phyloP scores from a whole-genome alignment of 2,113 vertebrate species.

The Eleginops maclovinus region DNA sequence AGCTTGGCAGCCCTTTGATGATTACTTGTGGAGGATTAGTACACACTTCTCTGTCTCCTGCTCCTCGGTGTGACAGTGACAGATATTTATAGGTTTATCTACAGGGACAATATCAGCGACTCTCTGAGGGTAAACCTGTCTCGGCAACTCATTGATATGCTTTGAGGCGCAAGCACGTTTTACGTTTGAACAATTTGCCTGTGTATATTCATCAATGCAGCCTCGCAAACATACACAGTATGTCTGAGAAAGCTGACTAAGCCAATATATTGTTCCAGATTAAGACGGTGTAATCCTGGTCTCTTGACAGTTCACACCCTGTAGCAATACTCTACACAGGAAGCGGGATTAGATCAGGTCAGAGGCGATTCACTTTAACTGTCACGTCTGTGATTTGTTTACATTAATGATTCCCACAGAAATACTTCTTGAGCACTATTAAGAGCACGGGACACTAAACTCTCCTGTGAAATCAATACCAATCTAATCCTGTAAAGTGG shows the following conservation, averaged over 20 bases:
- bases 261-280: conserved; percentile 80
- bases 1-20: conserved; percentile 18
- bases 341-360: conserved; percentile 73
- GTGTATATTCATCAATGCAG: conserved; percentile 28
- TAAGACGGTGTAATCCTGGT: conserved; percentile 72
- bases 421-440: conserved; percentile 47
- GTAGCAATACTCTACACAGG: conserved; percentile 61
- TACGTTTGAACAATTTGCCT: conserved; percentile 34
- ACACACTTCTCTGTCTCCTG: conserved; percentile 18
- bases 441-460: conserved; percentile 34
- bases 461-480: conserved; percentile 51
- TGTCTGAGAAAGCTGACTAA: conserved; percentile 69
- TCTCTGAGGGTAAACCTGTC: conserved; percentile 12
- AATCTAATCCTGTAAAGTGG: conserved; percentile 31
- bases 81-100: conserved; percentile 43
- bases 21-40: conserved; percentile 48
- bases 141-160: conserved; percentile 24
- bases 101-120: conserved; percentile 25
- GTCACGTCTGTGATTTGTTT: conserved; percentile 53
- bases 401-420: conserved; percentile 53
- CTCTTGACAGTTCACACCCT: conserved; percentile 64
- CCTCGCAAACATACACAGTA: conserved; percentile 36
- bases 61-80: conserved; percentile 21
- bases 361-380: conserved; percentile 41
- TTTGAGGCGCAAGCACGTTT: background rate